Conservation (phyloP, 2,113 vertebrate genomes). For the Rhinichthys klamathensis region DNA sequence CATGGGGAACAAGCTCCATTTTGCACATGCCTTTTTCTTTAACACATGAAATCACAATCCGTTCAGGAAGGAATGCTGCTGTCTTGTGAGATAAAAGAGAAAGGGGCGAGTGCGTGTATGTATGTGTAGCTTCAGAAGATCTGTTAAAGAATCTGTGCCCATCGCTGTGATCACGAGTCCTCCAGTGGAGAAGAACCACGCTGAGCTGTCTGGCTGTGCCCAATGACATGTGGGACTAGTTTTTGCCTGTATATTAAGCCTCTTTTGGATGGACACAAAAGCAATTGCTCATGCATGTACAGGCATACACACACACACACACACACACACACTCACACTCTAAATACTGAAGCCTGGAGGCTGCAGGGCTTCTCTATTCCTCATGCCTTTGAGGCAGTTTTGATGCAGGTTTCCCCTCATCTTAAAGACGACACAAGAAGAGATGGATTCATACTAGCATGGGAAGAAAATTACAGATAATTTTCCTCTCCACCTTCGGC, state of each 20-base stretch:
- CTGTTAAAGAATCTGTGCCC: background rate
- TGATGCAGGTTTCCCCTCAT: background rate
- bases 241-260: constrained; percentile 9
- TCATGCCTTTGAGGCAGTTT: background rate
- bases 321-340: no score
- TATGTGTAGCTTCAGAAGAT: background rate
- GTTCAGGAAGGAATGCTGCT: constrained; percentile 24
- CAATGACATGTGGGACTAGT: background rate
- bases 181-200: background rate
- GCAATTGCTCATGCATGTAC: constrained; percentile 22
- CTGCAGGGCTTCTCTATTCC: background rate
- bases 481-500: background rate
- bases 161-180: constrained; percentile 13
- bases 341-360: background rate
- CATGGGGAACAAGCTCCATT: background rate
- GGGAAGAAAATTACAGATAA: background rate
- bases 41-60: background rate
- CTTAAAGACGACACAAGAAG: background rate
- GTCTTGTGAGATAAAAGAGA: constrained; percentile 5
- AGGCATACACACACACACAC: background rate
- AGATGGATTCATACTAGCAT: background rate
- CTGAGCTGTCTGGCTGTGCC: constrained; percentile 10
- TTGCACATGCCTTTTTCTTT: background rate
- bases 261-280: constrained; percentile 19
- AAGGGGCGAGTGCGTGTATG: constrained; percentile 33